Base-by-base conservation (phyloP, 2,113 vertebrate species). In the Picathartes gymnocephalus region DNA sequence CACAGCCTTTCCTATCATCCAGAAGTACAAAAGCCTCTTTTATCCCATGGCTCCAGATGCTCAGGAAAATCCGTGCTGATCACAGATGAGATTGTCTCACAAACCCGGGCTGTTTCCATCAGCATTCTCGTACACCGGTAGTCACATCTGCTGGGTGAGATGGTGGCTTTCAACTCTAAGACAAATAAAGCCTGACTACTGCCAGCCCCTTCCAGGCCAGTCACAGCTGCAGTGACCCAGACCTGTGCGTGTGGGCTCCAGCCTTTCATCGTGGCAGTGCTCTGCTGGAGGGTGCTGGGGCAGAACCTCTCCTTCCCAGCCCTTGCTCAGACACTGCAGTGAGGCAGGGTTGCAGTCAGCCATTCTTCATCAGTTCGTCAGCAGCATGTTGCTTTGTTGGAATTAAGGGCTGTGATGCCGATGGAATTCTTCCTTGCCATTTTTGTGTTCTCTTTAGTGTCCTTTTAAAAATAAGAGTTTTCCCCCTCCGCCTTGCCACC, bases 51-150 rank as follows among this genome's bases (percentile, higher is more conserved):
- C 71, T 77, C 47, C 78, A 60, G 33, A 16, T n/a, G 23, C 4
- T 4, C 39, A 8, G 53, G 31, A 79, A 50, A 72, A 83, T 69
- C 86, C 54, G 18, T 0, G 0, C 40, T 66, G 27, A 48, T 57
- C 44, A 28, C 23, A 21, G 76, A 28, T 15, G n/a, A 68, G 48
- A 16, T 82, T 57, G 24, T n/a, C 20, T 79, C 71, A 51, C n/a
- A 64, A 56, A 31, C 27, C 39, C 1, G 1, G 3, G 13, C n/a
- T 48, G 18, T 80, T 81, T 48, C 56, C 48, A n/a, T 45, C 77
- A 70, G 65, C 45, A 33, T 44, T 35, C 22, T 47, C 4, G 1
- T 17, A 50, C 7, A 4, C 0, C 0, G 23, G 24, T 22, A 78
- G 42, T 53, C 39, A 44, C 17, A n/a, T 73, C 81, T 92, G 51